Base-by-base conservation (phyloP, 1,140 invertebrate species). In the Tetraneura akinire region DNA sequence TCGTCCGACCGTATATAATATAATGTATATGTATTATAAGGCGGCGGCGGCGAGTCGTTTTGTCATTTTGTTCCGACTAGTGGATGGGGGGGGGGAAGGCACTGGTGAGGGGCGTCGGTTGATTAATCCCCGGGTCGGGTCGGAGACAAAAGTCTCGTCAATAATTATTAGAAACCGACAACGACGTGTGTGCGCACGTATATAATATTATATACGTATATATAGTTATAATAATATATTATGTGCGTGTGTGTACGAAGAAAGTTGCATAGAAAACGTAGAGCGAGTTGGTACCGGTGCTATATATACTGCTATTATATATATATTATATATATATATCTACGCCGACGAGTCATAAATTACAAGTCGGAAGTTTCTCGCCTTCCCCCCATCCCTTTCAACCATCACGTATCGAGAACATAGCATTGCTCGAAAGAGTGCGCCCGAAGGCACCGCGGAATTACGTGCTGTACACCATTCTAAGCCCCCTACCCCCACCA, bases 111-210 rank as follows among this genome's bases (percentile, higher is more conserved):
- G 37, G 14, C 14, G 42, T 14, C 3, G 53, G 74, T 78, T 78
- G 74, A 78, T 78, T 78, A 78, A 78, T 78, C 55, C 55, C 55
- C 74, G 53, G 74, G 53, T 57, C 55, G 74, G 62, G 74, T 32
- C 55, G n/a, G 55, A 78, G 74, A 78, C 74, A 78, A 78, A 78
- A 78, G 74, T 78, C 74, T 78, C 74, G 74, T 78, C 74, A 78
- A 78, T 78, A 78, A 78, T 78, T 78, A 78, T 78, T 78, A 78
- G 55, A 78, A 74, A 78, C 74, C 23, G 23, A 53, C 21, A 47
- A 71, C 49, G 51, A 74, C 29, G 51, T 32, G 47, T 29, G 51
- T 51, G 26, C 45, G 23, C 2, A 49, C n/a, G 42, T n/a, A 32
- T 32, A 14, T 60, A 14, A 26, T 3, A 26, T 9, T 23, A 13